Evolutionary conservation across 92 coral and sea anemone genomes (phyloP).

Genomic region (Porites cylindrica): DNA sequence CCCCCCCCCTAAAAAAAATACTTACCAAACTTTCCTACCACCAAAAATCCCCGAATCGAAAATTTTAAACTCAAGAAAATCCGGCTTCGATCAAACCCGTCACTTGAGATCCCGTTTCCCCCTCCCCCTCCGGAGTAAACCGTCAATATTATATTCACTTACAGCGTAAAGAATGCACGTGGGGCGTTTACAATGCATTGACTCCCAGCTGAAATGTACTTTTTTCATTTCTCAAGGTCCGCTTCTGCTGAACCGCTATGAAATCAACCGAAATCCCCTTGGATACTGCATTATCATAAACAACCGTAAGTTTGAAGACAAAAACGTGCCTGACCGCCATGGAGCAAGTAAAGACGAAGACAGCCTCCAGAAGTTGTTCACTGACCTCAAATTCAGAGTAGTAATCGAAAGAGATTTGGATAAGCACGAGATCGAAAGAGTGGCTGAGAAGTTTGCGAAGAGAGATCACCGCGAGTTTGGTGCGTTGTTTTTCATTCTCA

Average conservation of each 20-base stretch:
- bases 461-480: slow-evolving; percentile 62
- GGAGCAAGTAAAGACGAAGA: slow-evolving; percentile 70
- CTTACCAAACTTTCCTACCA: no score
- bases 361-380: slow-evolving; percentile 49
- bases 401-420: slow-evolving; percentile 32
- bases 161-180: no score
- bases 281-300: slow-evolving; percentile 82
- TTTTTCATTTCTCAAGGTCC: background rate
- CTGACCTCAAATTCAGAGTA: slow-evolving; percentile 57
- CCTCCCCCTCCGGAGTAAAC: no score
- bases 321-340: slow-evolving; percentile 24
- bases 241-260: background rate
- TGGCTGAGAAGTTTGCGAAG: slow-evolving; percentile 20
- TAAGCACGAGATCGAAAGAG: slow-evolving; percentile 33
- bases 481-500: slow-evolving; percentile 71
- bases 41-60: no score
- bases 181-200: no score
- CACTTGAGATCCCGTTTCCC: no score
- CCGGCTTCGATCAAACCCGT: no score
- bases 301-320: slow-evolving; percentile 56
- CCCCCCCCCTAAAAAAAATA: no score
- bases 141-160: no score
- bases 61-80: no score
- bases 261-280: slow-evolving; percentile 50
- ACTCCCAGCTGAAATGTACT: no score